Evolutionary conservation across 2,113 vertebrate species (phyloP).

Genomic region (Ploceus nigricollis): DNA sequence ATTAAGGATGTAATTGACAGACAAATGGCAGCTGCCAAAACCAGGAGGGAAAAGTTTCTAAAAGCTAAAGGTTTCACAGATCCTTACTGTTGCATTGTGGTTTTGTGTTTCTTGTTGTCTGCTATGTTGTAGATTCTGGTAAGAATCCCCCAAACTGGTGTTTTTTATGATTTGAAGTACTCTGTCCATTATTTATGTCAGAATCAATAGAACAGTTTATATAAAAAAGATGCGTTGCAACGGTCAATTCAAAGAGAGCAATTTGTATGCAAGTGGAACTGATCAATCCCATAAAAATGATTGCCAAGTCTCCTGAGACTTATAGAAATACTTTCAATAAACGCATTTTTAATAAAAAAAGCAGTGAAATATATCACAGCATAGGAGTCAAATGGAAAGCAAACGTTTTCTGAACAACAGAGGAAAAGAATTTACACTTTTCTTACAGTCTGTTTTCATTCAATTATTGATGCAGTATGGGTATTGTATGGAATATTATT

Average conservation of each 20-base stretch:
- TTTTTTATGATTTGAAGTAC: background rate
- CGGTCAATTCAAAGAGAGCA: background rate
- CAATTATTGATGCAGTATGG: background rate
- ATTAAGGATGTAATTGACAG: background rate
- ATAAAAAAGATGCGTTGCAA: background rate
- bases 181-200: background rate
- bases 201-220: slow-evolving; percentile 17
- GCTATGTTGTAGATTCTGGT: background rate
- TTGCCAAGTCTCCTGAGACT: background rate
- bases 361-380: background rate
- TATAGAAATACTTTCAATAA: slow-evolving; percentile 6
- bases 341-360: background rate
- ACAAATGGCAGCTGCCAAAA: background rate
- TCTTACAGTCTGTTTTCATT: background rate
- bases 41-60: background rate
- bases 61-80: background rate
- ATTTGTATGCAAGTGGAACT: slow-evolving; percentile 30
- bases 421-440: background rate
- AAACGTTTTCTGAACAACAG: background rate
- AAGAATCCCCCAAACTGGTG: background rate
- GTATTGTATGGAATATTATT: background rate
- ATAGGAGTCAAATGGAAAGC: background rate
- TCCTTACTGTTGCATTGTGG: background rate
- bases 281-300: slow-evolving; percentile 29
- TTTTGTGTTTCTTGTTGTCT: background rate